phyloP scores from a whole-genome alignment of 2,888 invertebrate genomes.

The Bugulina stolonifera region DNA sequence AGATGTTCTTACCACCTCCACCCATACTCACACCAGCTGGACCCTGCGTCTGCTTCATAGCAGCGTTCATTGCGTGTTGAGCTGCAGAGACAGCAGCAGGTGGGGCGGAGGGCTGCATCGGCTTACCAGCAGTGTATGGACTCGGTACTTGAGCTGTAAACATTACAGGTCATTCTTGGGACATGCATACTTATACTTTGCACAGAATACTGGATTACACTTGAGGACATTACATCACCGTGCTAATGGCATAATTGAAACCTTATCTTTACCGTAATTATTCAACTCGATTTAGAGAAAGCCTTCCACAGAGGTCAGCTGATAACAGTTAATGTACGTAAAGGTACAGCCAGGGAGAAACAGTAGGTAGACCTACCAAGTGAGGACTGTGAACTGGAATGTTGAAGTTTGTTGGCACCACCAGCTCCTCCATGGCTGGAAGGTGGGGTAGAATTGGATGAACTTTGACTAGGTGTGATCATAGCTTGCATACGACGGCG shows the following conservation, averaged over 20 bases:
- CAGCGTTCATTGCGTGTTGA: conserved; percentile 19
- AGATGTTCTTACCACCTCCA: conserved; percentile 29
- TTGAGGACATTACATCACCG: too few species aligned
- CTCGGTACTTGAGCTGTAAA: conserved; percentile 10
- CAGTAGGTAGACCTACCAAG: conserved; percentile 1
- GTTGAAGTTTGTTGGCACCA: conserved; percentile 12
- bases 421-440: neutral
- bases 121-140: conserved; percentile 26
- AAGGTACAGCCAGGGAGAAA: too few species aligned
- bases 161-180: too few species aligned
- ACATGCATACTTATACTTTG: too few species aligned
- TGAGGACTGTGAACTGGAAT: conserved; percentile 20
- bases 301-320: too few species aligned
- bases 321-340: too few species aligned
- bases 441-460: conserved; percentile 29
- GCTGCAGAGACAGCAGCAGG: conserved; percentile 30
- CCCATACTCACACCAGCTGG: conserved; percentile 33
- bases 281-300: too few species aligned
- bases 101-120: conserved; percentile 21
- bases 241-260: too few species aligned
- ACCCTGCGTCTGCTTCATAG: conserved; percentile 18
- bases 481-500: conserved; percentile 58
- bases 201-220: too few species aligned
- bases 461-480: conserved; percentile 37
- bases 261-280: too few species aligned